Evolutionary conservation across 2,888 invertebrate species (phyloP).

Genomic region (Sceliomorpha sp.): DNA sequence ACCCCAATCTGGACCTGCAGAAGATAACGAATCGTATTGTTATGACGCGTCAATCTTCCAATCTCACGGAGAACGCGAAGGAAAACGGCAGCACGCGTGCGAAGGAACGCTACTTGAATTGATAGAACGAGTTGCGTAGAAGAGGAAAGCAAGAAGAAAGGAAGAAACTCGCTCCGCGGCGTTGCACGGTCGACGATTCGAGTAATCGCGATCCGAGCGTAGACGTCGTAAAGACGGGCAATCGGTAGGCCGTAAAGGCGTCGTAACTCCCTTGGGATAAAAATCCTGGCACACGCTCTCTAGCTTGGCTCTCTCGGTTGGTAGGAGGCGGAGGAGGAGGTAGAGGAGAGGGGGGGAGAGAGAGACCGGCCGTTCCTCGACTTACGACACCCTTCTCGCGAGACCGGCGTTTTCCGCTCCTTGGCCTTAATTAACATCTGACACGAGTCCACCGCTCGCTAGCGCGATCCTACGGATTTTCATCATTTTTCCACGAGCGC

Average conservation of each 20-base stretch:
- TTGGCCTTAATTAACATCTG: constrained; percentile 79
- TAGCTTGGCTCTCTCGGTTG: constrained; percentile 33
- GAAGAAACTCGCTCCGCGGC: constrained; percentile 15
- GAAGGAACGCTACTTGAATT: constrained; percentile 36
- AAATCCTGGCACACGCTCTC: constrained; percentile 71
- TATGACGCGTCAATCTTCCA: constrained; percentile 28
- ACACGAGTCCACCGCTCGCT: constrained; percentile 69
- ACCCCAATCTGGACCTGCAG: too few relatives aligned
- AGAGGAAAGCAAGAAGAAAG: constrained; percentile 8
- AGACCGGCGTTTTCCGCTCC: constrained; percentile 71
- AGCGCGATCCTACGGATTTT: constrained; percentile 55
- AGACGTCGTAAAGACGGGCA: constrained; percentile 45
- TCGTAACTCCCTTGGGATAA: constrained; percentile 70
- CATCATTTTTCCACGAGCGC: constrained; percentile 51
- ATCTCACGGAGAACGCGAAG: too few relatives aligned
- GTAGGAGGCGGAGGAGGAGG: too few relatives aligned
- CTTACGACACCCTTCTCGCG: constrained; percentile 72
- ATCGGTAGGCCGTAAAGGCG: constrained; percentile 65
- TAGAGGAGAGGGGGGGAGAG: constrained; percentile 36
- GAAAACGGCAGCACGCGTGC: constrained; percentile 27
- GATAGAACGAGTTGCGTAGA: constrained; percentile 34
- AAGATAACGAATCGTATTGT: constrained; percentile 2
- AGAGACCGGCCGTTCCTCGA: constrained; percentile 64
- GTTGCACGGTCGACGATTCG: constrained; percentile 26
- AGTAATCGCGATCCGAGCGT: constrained; percentile 26